Evolutionary conservation across 2,797 vertebrate species (phyloP), one percentile per base, ranked within the genome.

Genomic region (Phoxinus dragarum): DNA sequence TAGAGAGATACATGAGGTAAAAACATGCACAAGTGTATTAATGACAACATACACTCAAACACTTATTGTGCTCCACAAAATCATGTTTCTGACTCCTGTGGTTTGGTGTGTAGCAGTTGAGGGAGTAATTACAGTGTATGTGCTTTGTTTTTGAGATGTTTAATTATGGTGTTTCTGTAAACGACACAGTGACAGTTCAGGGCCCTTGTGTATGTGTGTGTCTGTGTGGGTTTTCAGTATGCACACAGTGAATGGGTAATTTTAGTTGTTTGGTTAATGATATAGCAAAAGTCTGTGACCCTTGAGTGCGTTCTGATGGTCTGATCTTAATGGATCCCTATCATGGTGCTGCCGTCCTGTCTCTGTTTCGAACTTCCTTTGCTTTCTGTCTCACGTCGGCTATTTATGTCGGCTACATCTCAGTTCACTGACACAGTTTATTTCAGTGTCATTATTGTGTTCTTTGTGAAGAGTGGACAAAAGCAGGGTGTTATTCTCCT

Each of bases 141-240:
- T 95, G 93, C 94, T 95, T 95, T 95, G 95, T 95, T 96, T 96
- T 92, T 93, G 91, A 92, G 90, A 93, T 93, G 93, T 93, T 94
- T 95, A 95, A 95, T 96, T 96, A 95, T 94, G 93, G 91, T 95
- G 94, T 94, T 95, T 94, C 93, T 93, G 91, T 94, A 93, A 93
- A 86, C 78, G 87, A 86, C 86, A 86, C 67, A 64, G 84, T 77
- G 88, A 79, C 67, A 74, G 79, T 89, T 88, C 89, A 87, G 86
- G 90, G 91, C 92, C 93, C 91, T 91, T 89, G 93, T 93, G 93
- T 93, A 93, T 88, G 93, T 93, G 93, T 91, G 91, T 90, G 78
- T 78, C 71, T 61, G 52, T 81, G 76, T 71, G 42, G 36, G 47
- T 85, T 85, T 59, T 87, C 61, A 74, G 38, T 78, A 61, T 84